Evolutionary conservation across 2,113 vertebrate genomes (phyloP).

Genomic region (Petroica traversi): DNA sequence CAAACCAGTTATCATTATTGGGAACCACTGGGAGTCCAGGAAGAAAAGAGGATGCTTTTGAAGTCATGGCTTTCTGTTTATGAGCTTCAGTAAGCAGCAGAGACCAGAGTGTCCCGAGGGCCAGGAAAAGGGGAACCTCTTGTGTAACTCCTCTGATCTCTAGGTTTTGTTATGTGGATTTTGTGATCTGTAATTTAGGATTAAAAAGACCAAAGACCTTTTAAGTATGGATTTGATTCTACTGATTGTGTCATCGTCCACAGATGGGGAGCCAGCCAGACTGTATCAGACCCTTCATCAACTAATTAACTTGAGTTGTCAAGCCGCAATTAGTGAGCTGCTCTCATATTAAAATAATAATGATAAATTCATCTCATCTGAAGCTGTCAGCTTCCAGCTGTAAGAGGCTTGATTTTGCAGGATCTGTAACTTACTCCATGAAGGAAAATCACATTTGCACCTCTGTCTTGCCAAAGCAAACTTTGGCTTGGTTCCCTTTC

Average conservation of each 20-base stretch:
- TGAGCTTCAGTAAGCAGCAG: neutral
- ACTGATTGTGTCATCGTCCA: neutral
- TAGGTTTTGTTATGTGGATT: conserved; percentile 18
- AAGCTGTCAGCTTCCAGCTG: conserved; percentile 33
- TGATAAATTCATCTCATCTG: conserved; percentile 30
- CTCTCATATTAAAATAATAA: conserved; percentile 39
- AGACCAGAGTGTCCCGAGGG: neutral
- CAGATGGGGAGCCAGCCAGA: conserved; percentile 11
- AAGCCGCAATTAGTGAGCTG: conserved; percentile 38
- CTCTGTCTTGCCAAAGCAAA: neutral
- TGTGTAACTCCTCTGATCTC: conserved; percentile 21
- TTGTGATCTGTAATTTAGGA: conserved; percentile 26
- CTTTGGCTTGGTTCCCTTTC: neutral
- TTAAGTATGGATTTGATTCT: conserved; percentile 8
- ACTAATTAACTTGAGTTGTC: conserved; percentile 49
- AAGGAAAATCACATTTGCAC: neutral
- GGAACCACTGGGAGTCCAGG: neutral
- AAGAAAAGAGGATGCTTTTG: conserved; percentile 8
- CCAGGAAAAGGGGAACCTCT: neutral
- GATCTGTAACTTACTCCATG: neutral
- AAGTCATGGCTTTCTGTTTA: neutral
- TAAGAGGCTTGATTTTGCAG: neutral
- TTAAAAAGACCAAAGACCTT: conserved; percentile 28
- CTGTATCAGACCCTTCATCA: conserved; percentile 46
- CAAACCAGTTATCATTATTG: neutral